phyloP scores from a whole-genome alignment of 2,888 invertebrate genomes.

The Agriopis aurantiaria region DNA sequence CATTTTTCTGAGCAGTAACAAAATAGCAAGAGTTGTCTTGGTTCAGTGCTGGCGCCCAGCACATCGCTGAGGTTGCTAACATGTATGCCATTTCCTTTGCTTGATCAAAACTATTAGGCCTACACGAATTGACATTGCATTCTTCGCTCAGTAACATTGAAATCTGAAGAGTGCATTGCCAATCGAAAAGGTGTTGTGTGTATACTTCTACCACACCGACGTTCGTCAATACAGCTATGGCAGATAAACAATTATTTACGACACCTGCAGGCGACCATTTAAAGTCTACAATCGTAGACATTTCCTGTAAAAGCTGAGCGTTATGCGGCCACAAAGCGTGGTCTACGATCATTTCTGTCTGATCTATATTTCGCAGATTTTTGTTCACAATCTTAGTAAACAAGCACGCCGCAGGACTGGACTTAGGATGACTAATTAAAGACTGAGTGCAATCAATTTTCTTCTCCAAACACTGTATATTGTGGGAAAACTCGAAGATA shows the following conservation, averaged over 20 bases:
- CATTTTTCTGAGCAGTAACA: constrained; percentile 72
- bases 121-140: constrained; percentile 37
- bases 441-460: constrained; percentile 62
- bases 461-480: constrained; percentile 68
- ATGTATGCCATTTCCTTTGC: constrained; percentile 59
- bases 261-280: constrained; percentile 70
- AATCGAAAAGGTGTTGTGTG: constrained; percentile 50
- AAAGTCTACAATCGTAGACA: constrained; percentile 57
- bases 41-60: constrained; percentile 64
- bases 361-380: constrained; percentile 63
- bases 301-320: constrained; percentile 61
- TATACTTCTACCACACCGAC: constrained; percentile 70
- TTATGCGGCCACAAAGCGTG: constrained; percentile 74
- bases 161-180: constrained; percentile 60
- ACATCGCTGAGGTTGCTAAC: constrained; percentile 64
- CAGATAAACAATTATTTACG: constrained; percentile 52
- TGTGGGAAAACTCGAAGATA: constrained; percentile 64
- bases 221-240: constrained; percentile 71
- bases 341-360: constrained; percentile 69
- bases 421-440: constrained; percentile 58
- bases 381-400: constrained; percentile 56
- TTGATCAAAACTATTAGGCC: constrained; percentile 52
- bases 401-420: constrained; percentile 62
- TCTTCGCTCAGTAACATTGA: constrained; percentile 55
- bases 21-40: constrained; percentile 63